Evolutionary conservation across 2,797 vertebrate genomes (phyloP), one percentile per base, ranked within the genome.

Genomic region (Intellagama lesueurii): DNA sequence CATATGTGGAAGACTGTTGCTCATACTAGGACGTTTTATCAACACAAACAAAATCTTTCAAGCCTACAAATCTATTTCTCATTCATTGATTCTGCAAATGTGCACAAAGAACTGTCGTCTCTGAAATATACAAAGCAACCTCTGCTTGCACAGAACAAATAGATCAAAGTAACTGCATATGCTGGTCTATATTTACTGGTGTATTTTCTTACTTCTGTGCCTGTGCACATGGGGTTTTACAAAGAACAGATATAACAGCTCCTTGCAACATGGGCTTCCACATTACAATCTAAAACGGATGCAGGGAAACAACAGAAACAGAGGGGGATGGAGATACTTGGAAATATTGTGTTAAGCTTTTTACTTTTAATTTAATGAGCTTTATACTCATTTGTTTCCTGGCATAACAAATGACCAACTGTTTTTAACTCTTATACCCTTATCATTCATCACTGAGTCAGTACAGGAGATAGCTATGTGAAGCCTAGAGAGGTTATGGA

Each of bases 41-140:
- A 69, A 70, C 12, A 84, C 16, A 85, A 78, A 80, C 17, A 66
- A 60, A 77, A 56, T 28, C 1, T n/a, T 32, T 83, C 60, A 60
- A 73, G 60, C 70, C 35, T 60, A n/a, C 64, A 89, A 87, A 69
- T 8, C 47, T 79, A 32, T 89, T 77, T 52, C 64, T 84, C 28
- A 11, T 79, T 68, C 28, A 79, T 78, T 69, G 70, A 35, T 60
- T 89, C 12, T 64, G 30, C 14, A 84, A 78, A 69, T 56, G 32
- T n/a, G 24, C 35, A 69, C 68, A 69, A 35, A 69, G 14, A 22
- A 87, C 16, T 44, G 60, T 35, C 8, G 30, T 76, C 26, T 26
- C 35, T 66, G 73, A 78, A 68, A 30, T 24, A 69, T 60, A 89
- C 40, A 32, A 78, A 49, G 28, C 64, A 69, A 44, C 17, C 40